Conservation (phyloP, 1,140 invertebrate species). For the Temnothorax longispinosus region DNA sequence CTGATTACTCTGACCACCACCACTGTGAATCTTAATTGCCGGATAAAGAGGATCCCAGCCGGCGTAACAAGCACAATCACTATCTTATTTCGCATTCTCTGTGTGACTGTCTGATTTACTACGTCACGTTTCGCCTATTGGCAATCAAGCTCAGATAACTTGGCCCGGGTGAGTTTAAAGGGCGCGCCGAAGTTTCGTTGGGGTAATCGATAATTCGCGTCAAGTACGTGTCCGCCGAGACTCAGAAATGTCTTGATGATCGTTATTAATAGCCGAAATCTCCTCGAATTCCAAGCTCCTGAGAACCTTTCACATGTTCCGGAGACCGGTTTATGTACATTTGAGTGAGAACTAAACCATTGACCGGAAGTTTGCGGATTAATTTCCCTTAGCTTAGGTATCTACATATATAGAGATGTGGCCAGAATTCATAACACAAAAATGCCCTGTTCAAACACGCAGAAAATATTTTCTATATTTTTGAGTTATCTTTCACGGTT, state of each 20-base stretch:
- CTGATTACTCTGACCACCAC: background rate
- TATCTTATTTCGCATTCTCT: conserved; percentile 51
- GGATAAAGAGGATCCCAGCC: conserved; percentile 7
- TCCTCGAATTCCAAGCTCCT: background rate
- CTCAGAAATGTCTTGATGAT: conserved; percentile 28
- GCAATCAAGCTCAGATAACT: conserved; percentile 58
- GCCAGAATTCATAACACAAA: background rate
- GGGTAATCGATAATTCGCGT: conserved; percentile 72
- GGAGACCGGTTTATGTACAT: background rate
- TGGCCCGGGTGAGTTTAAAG: conserved; percentile 44
- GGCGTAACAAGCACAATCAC: conserved; percentile 12
- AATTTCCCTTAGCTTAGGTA: background rate
- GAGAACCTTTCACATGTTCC: conserved; percentile 10
- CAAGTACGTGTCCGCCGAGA: conserved; percentile 54
- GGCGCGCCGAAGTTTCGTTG: conserved; percentile 57
- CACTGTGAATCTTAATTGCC: conserved; percentile 34
- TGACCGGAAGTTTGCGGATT: conserved; percentile 19
- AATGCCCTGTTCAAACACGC: no score
- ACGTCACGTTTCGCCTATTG: conserved; percentile 29
- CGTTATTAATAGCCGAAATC: conserved; percentile 28
- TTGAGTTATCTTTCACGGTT: background rate
- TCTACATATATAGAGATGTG: background rate
- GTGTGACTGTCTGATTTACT: conserved; percentile 41
- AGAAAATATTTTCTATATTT: background rate
- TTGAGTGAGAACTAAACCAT: background rate